Evolutionary conservation across 2,888 invertebrate genomes (phyloP).

Genomic region (Eupeodes latifasciatus): DNA sequence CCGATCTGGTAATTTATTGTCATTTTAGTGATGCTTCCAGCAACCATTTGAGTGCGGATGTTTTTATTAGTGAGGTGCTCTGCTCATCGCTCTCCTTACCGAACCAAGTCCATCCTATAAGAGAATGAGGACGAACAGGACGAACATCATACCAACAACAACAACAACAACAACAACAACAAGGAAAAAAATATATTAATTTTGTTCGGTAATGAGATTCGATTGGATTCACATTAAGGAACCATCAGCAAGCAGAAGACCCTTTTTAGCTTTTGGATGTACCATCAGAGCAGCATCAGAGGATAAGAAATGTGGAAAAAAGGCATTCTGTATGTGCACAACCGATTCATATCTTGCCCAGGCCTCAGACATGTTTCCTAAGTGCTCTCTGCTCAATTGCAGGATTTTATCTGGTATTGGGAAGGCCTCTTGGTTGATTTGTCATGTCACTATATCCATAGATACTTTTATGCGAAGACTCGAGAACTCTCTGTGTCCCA

Average conservation of each 20-base stretch:
- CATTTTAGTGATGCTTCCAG: constrained; percentile 72
- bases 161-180: neutral
- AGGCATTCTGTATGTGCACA: constrained; percentile 18
- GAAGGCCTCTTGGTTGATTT: constrained; percentile 50
- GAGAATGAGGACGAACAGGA: neutral
- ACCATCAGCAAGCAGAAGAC: constrained; percentile 22
- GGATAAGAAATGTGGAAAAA: constrained; percentile 24
- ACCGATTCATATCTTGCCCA: constrained; percentile 63
- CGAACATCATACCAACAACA: neutral
- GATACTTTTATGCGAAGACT: too few species aligned
- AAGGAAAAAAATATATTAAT: constrained; percentile 61
- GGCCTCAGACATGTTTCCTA: constrained; percentile 55
- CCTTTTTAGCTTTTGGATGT: constrained; percentile 19
- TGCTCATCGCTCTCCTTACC: neutral
- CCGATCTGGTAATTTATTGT: constrained; percentile 65
- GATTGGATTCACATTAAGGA: constrained; percentile 65
- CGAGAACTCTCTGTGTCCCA: constrained; percentile 16
- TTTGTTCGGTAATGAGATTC: constrained; percentile 71
- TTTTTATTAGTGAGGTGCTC: constrained; percentile 59
- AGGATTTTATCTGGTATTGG: constrained; percentile 26
- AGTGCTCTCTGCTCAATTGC: constrained; percentile 30
- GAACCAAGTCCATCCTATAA: neutral
- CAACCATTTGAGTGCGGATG: constrained; percentile 60
- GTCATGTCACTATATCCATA: constrained; percentile 41
- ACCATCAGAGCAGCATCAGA: neutral